Conservation (phyloP, 2,888 invertebrate species). For the Drosophila melanosoma region DNA sequence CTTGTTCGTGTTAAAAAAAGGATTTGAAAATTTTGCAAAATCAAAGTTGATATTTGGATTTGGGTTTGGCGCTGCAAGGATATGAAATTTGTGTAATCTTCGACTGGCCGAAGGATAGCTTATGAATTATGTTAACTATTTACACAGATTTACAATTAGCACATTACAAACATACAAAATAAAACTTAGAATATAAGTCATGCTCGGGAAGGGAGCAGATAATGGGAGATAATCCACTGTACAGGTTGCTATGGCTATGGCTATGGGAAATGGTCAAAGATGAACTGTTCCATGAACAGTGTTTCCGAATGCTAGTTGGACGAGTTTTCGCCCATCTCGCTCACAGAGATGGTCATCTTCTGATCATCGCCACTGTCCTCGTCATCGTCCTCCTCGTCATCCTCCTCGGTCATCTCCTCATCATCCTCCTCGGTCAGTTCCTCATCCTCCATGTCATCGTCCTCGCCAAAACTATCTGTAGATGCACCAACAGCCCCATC, state of each 20-base stretch:
- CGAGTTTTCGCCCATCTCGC: constrained; percentile 81
- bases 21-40: not conserved
- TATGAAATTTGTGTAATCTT: constrained; percentile 20
- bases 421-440: constrained; percentile 75
- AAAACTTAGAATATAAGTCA: constrained; percentile 22
- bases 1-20: not conserved
- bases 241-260: constrained; percentile 42
- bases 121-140: constrained; percentile 39
- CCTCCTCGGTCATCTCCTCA: constrained; percentile 75
- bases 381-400: constrained; percentile 67
- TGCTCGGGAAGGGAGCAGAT: not conserved
- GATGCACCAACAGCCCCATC: constrained; percentile 40
- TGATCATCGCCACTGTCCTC: constrained; percentile 83
- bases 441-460: constrained; percentile 78
- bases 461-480: constrained; percentile 69
- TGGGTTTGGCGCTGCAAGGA: constrained; percentile 25
- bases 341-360: constrained; percentile 83
- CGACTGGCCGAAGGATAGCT: constrained; percentile 49
- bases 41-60: not conserved
- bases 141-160: constrained; percentile 52
- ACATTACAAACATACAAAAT: constrained; percentile 32
- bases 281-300: constrained; percentile 85
- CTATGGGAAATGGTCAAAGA: constrained; percentile 83
- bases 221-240: constrained; percentile 13
- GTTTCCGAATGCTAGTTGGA: constrained; percentile 84